Evolutionary conservation across 2,888 invertebrate species (phyloP), one percentile per base, ranked within the genome.

Genomic region (Sympetrum striolatum): DNA sequence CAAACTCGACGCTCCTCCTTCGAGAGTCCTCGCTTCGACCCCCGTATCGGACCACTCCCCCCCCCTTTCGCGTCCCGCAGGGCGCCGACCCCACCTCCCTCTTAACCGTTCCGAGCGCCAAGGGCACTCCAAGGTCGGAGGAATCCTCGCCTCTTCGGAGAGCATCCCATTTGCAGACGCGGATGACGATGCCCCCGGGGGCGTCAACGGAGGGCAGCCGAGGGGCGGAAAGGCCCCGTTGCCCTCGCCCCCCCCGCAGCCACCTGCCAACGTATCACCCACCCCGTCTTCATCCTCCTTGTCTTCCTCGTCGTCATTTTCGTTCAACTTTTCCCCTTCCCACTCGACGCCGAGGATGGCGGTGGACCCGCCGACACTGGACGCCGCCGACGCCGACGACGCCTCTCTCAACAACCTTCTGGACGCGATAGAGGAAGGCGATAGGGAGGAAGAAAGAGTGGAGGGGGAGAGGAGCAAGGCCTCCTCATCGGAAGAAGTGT

Each of bases 261-360:
- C 92, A 94, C 91, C 93, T 93, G 80, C 92, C 93, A 64, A 93
- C 93, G 25, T 92, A 93, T n/a, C 93, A 94, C 91, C 93, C 93
- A 92, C 93, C 94, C 93, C 94, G 94, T 81, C 91, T 90, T 44
- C 91, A 91, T 92, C 94, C 94, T 93, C 94, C 94, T 93, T 94
- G 94, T 91, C 94, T 92, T 92, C 91, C 91, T 90, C 91, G 91
- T 91, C 91, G 91, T 92, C 92, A 91, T 92, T 91, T 91, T 92
- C 92, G 90, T 91, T 91, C 91, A 90, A 90, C 82, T 90, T 86
- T 80, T 81, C 91, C 10, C 90, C 73, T 5, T 79, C 80, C 12
- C 44, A 90, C 73, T 82, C 86, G 31, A 86, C 73, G 80, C 90
- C 90, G 60, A 80, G 90, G 91, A 82, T 92, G 92, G 93, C 92